These are phyloP conservation scores for Chrysaora quinquecirrha DNA, from an alignment of 30 jellyfish, hydroid and myxozoan genomes.

Conservation along the genomic window DNA sequence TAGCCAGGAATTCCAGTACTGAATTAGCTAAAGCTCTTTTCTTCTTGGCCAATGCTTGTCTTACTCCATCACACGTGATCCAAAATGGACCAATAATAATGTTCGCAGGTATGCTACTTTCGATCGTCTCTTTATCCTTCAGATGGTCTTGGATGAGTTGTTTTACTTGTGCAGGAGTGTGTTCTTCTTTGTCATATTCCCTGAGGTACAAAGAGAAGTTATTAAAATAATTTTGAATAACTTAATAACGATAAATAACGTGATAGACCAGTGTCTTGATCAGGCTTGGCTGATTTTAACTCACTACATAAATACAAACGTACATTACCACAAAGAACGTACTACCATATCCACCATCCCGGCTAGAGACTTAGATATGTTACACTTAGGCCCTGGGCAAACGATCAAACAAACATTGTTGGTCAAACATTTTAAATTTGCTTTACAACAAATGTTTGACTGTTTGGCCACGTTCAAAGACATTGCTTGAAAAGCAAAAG, in stretches of 20 bases:
- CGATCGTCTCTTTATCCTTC: slow-evolving; percentile 79
- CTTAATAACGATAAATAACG: too few relatives aligned
- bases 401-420: too few relatives aligned
- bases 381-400: too few relatives aligned
- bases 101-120: slow-evolving; percentile 79
- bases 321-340: background rate
- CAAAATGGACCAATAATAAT: slow-evolving; percentile 91
- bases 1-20: slow-evolving; percentile 90
- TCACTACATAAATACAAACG: background rate
- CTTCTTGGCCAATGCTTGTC: slow-evolving; percentile 93
- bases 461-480: too few relatives aligned
- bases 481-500: too few relatives aligned
- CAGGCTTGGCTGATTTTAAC: too few relatives aligned
- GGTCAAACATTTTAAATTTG: too few relatives aligned
- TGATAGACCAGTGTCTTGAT: too few relatives aligned
- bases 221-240: too few relatives aligned
- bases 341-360: background rate
- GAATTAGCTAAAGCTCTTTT: slow-evolving; percentile 92
- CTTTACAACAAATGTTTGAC: too few relatives aligned
- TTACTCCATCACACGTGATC: slow-evolving; percentile 79
- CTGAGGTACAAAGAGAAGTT: slow-evolving; percentile 18
- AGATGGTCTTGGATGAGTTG: slow-evolving; percentile 87
- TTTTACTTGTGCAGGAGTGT: slow-evolving; percentile 91
- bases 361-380: too few relatives aligned
- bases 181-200: slow-evolving; percentile 87